A percentile compares a stretch with the other conserved stretches of the same genome.
These are phyloP conservation scores for Parochlus steinenii DNA, from an alignment of 2,888 invertebrate genomes.

Conservation along the genomic window DNA sequence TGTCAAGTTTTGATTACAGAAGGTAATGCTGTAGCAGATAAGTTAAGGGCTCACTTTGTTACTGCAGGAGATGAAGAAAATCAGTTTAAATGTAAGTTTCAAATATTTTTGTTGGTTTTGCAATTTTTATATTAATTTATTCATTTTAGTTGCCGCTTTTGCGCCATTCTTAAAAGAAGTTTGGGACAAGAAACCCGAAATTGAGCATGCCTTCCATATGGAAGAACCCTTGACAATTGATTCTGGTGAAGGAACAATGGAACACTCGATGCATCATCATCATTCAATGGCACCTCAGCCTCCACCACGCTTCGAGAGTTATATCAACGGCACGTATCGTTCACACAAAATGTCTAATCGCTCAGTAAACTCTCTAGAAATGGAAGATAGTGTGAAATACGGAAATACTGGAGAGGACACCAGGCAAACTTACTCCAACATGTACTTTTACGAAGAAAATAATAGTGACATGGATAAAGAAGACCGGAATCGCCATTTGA, in stretches of 20 bases:
- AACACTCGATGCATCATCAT: constrained; percentile 48
- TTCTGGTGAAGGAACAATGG: constrained; percentile 53
- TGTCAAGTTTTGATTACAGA: constrained; percentile 84
- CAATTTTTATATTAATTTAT: constrained; percentile 12
- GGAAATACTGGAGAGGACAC: constrained; percentile 6
- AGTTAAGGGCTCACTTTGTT: constrained; percentile 80
- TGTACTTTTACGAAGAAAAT: constrained; percentile 12
- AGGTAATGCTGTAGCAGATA: constrained; percentile 81
- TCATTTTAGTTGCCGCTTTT: constrained; percentile 68
- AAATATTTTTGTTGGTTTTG: background rate
- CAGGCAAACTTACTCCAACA: constrained; percentile 9
- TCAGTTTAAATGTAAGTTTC: constrained; percentile 63
- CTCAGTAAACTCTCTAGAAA: constrained; percentile 9
- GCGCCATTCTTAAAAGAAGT: constrained; percentile 92
- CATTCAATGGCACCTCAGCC: constrained; percentile 47
- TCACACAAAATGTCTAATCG: constrained; percentile 11
- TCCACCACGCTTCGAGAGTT: constrained; percentile 63
- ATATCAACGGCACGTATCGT: constrained; percentile 34
- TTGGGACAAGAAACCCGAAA: constrained; percentile 90
- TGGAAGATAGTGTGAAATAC: constrained; percentile 11
- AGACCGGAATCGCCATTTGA: constrained; percentile 4
- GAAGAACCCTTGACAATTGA: constrained; percentile 48
- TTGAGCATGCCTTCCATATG: constrained; percentile 82
- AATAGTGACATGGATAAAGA: constrained; percentile 12
- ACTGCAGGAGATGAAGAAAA: constrained; percentile 64